Evolutionary conservation across 2,113 vertebrate genomes (phyloP).

Genomic region (Papio anubis): DNA sequence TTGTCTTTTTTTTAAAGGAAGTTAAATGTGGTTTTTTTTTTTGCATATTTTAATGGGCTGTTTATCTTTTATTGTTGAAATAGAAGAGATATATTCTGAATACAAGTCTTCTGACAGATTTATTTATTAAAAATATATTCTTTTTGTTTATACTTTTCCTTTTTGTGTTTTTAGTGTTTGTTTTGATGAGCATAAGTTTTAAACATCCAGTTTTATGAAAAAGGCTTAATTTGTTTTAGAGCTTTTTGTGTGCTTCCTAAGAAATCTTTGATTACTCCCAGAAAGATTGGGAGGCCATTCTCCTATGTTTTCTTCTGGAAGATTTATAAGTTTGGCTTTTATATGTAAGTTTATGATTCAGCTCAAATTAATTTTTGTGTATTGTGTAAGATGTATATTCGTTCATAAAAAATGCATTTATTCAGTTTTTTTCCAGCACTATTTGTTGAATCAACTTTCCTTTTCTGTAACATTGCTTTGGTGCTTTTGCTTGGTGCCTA

Average conservation of each 20-base stretch:
- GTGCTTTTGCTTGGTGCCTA: neutral
- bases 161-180: neutral
- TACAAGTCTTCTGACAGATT: neutral
- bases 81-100: neutral
- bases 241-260: neutral
- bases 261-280: neutral
- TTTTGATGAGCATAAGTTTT: neutral
- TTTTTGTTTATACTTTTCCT: neutral
- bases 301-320: neutral
- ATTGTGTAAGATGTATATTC: neutral
- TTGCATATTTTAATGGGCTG: neutral
- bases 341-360: neutral
- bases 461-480: neutral
- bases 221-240: neutral
- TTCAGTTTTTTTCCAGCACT: neutral
- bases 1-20: neutral
- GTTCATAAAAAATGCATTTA: neutral
- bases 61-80: neutral
- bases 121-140: neutral
- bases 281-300: neutral
- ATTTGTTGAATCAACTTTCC: neutral
- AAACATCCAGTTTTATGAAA: neutral
- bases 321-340: neutral
- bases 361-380: neutral
- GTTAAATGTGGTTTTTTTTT: neutral